Conservation (phyloP, 1,140 invertebrate species). For the Neuroterus valhalla region DNA sequence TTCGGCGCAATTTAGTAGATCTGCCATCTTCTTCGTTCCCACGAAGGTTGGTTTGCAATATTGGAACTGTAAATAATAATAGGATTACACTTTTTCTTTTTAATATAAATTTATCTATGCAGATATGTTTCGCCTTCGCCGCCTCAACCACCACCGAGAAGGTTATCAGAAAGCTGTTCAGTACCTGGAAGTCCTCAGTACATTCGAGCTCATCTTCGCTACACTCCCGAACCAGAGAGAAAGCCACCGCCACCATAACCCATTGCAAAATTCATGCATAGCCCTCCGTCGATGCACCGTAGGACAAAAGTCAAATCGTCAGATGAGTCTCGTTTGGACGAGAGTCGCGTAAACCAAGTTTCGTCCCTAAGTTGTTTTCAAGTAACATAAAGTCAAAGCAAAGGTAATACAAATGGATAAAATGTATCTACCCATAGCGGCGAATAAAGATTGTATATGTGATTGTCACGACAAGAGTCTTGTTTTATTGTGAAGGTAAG, state of each 20-base stretch:
- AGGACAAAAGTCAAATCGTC: neutral
- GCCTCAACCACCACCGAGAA: slow-evolving; percentile 78
- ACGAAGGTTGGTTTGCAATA: slow-evolving; percentile 74
- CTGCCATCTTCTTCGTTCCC: slow-evolving; percentile 75
- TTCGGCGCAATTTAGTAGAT: slow-evolving; percentile 78
- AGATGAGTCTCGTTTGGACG: neutral
- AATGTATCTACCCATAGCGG: too few relatives aligned
- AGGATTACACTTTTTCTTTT: neutral
- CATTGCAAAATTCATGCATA: slow-evolving; percentile 54
- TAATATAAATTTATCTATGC: slow-evolving; percentile 32
- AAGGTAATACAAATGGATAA: too few relatives aligned
- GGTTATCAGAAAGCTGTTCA: slow-evolving; percentile 80
- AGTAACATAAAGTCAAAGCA: too few relatives aligned
- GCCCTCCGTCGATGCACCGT: slow-evolving; percentile 65
- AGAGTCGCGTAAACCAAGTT: neutral
- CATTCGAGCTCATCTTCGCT: slow-evolving; percentile 79
- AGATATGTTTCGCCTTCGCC: slow-evolving; percentile 82
- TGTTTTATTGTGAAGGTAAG: too few relatives aligned
- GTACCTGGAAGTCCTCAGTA: slow-evolving; percentile 83
- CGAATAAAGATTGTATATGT: too few relatives aligned
- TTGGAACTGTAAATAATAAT: neutral
- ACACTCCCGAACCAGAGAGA: slow-evolving; percentile 84
- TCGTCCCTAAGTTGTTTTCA: too few relatives aligned
- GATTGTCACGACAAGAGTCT: too few relatives aligned
- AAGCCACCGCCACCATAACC: slow-evolving; percentile 78